Evolutionary conservation across 1,140 invertebrate genomes (phyloP).

Genomic region (Megalonaias nervosa): DNA sequence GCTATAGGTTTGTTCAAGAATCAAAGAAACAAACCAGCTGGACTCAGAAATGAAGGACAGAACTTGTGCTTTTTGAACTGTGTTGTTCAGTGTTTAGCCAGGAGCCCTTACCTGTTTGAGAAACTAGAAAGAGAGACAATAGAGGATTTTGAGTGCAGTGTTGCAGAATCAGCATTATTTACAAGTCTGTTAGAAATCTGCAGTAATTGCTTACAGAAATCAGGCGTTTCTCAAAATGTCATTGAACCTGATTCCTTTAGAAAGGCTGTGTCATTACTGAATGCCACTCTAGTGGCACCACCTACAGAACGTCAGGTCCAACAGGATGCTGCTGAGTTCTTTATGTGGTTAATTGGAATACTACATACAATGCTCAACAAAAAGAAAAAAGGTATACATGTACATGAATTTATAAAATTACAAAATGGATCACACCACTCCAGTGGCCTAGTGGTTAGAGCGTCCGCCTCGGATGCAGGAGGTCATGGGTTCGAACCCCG

Average conservation of each 20-base stretch:
- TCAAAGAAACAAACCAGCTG: constrained; percentile 46
- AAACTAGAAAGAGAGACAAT: constrained; percentile 44
- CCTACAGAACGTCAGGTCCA: constrained; percentile 56
- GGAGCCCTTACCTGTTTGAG: constrained; percentile 57
- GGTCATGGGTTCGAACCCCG: no score
- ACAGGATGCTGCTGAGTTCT: constrained; percentile 69
- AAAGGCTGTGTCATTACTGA: constrained; percentile 51
- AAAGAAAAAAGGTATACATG: constrained; percentile 41
- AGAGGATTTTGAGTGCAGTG: constrained; percentile 54
- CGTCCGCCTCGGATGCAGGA: no score
- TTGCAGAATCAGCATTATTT: constrained; percentile 58
- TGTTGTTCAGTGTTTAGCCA: constrained; percentile 65
- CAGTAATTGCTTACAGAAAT: constrained; percentile 43
- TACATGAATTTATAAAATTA: no score
- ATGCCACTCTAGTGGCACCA: constrained; percentile 45
- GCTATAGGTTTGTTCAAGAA: constrained; percentile 48
- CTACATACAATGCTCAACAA: constrained; percentile 65
- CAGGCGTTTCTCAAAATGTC: constrained; percentile 12
- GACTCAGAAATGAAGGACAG: constrained; percentile 63
- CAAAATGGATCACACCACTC: no score
- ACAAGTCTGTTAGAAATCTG: constrained; percentile 53
- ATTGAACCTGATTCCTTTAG: constrained; percentile 52
- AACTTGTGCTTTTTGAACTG: constrained; percentile 69
- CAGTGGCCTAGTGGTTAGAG: no score
- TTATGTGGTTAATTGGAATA: constrained; percentile 66